phyloP scores from a whole-genome alignment of 1,140 invertebrate species.

The Coptotermes formosanus region DNA sequence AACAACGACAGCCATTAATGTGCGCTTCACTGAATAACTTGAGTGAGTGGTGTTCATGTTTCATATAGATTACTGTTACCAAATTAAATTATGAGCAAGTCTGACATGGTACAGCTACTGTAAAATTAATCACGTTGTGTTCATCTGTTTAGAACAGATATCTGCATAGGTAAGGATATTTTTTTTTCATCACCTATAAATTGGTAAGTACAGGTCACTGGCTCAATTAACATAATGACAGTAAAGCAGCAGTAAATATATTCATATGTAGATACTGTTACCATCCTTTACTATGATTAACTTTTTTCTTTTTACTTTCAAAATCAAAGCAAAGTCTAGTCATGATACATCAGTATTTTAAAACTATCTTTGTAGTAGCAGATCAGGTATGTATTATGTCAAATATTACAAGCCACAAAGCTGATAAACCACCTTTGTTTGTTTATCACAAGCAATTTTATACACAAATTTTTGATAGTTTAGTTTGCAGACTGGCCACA shows the following conservation, averaged over 20 bases:
- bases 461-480: no score
- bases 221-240: slow-evolving; percentile 1
- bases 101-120: not conserved
- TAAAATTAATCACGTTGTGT: not conserved
- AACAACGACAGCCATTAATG: no score
- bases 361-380: not conserved
- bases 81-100: not conserved
- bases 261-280: not conserved
- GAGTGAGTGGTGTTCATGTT: not conserved
- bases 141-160: not conserved
- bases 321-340: not conserved
- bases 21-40: not conserved
- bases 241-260: not conserved
- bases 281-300: no score
- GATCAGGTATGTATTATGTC: no score
- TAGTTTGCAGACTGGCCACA: no score
- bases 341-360: not conserved
- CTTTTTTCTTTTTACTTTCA: no score
- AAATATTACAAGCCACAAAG: no score
- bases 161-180: not conserved
- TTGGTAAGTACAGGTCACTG: not conserved
- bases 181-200: not conserved
- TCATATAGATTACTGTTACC: not conserved
- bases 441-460: no score
- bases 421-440: no score